Conservation (phyloP, 30 jellyfish, hydroid and myxozoan species). For the Aurelia aurita complex sp. Pacific region DNA sequence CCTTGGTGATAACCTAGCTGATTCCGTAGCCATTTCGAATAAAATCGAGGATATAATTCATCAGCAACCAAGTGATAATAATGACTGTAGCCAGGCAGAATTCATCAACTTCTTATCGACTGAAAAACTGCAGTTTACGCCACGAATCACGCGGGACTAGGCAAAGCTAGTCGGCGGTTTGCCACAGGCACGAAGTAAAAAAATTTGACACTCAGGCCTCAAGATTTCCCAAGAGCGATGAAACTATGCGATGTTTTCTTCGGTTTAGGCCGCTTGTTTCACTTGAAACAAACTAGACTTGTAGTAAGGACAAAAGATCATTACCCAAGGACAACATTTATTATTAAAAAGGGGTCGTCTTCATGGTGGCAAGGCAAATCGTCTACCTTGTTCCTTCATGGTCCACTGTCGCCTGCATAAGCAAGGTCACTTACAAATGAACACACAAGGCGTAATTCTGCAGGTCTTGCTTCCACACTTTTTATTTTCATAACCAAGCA, state of each 20-base stretch:
- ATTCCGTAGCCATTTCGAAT: constrained; percentile 48
- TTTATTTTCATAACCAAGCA: constrained; percentile 1
- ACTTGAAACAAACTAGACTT: constrained; percentile 38
- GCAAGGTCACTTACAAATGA: constrained; percentile 76
- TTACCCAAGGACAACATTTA: constrained; percentile 35
- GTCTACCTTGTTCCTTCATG: constrained; percentile 66
- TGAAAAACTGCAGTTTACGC: too few relatives aligned
- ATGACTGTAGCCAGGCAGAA: too few relatives aligned
- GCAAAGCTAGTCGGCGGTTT: not conserved
- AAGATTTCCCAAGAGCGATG: constrained; percentile 14
- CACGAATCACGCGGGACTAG: too few relatives aligned
- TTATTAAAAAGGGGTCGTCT: constrained; percentile 48
- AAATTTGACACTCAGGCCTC: not conserved
- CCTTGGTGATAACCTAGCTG: constrained; percentile 69
- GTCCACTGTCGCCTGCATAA: constrained; percentile 66
- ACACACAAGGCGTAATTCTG: constrained; percentile 49
- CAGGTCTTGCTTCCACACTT: constrained; percentile 40
- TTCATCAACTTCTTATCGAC: too few relatives aligned
- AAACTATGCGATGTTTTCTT: not conserved
- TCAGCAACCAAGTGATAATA: not conserved
- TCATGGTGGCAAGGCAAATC: constrained; percentile 72
- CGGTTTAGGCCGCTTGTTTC: too few relatives aligned
- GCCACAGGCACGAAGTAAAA: constrained; percentile 54
- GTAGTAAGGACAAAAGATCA: constrained; percentile 45
- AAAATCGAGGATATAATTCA: not conserved